Evolutionary conservation across 2,888 invertebrate species (phyloP).

Genomic region (Protophormia terraenovae): DNA sequence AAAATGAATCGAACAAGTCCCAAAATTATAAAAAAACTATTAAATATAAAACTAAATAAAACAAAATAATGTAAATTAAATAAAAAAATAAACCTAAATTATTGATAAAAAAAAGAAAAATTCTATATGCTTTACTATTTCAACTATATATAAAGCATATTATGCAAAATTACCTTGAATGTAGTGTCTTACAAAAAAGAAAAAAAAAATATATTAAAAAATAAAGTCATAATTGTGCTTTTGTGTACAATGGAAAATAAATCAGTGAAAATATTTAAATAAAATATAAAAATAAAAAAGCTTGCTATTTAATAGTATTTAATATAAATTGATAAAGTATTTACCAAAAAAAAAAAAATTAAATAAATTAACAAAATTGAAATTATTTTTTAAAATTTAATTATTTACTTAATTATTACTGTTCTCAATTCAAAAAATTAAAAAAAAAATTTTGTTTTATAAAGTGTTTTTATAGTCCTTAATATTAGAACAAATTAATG

Average conservation of each 20-base stretch:
- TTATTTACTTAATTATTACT: too few species aligned
- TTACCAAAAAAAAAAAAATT: slow-evolving; percentile 30
- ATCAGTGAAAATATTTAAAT: slow-evolving; percentile 19
- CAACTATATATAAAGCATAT: slow-evolving; percentile 56
- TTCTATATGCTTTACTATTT: slow-evolving; percentile 55
- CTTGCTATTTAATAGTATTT: slow-evolving; percentile 65
- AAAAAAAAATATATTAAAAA: slow-evolving; percentile 2
- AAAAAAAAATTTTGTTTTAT: too few species aligned
- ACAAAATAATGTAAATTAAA: slow-evolving; percentile 52
- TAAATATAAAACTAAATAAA: slow-evolving; percentile 3
- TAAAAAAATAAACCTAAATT: slow-evolving; percentile 14
- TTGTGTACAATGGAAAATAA: slow-evolving; percentile 53
- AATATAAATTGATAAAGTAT: slow-evolving; percentile 45
- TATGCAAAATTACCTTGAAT: slow-evolving; percentile 68
- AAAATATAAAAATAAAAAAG: slow-evolving; percentile 38
- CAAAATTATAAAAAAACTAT: slow-evolving; percentile 17
- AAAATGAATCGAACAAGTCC: slow-evolving; percentile 44
- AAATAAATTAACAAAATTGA: background rate
- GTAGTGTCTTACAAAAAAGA: slow-evolving; percentile 65
- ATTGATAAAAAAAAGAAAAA: background rate
- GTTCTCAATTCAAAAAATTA: background rate
- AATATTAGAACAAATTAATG: too few species aligned
- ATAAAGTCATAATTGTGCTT: slow-evolving; percentile 60
- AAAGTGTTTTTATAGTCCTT: background rate
- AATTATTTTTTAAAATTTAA: background rate